Evolutionary conservation across 1,140 invertebrate genomes (phyloP), one percentile per base, ranked within the genome.

Genomic region (Ostrea edulis): DNA sequence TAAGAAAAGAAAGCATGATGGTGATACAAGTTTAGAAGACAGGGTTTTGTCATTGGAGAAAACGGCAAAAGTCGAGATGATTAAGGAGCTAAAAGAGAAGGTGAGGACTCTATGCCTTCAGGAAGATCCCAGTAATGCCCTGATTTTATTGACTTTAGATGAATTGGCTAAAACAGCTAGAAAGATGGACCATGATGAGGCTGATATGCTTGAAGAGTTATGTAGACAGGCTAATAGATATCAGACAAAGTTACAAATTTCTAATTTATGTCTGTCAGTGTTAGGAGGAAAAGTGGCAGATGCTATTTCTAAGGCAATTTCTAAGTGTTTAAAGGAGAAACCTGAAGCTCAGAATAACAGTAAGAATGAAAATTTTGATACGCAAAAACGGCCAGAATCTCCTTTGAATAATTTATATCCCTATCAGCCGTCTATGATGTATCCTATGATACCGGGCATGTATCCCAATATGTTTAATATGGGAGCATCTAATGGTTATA

Each of bases 181-280:
- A 55, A 84, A 77, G 62, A 20, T 52, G 0, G 8, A 3, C 7
- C 58, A 86, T 81, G 82, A 86, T 8, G 86, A 90, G 9, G 85
- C 84, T 25, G 86, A 88, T 17, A 84, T 53, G 8, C 88, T 84
- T 84, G 89, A 90, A 35, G 84, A 90, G 44, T 22, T 90, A 17
- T 82, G 54, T 55, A 65, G 89, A 20, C 89, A 90, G 25, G 89
- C 87, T 29, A 86, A 77, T 84, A 17, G 85, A 14, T 51, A 88
- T 77, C 55, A 82, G 35, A 4, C 35, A 20, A 82, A 82, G 35
- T 51, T 82, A 17, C 51, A 86, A 62, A 86, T 90, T 54, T 44
- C 87, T 35, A 35, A 7, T 44, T 81, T 90, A 11, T 85, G 62
- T 58, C 55, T 90, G 44, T 71, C 71, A 22, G 84, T 90, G 8